Conservation (phyloP, 2,797 vertebrate species). For the Acridotheres tristis region DNA sequence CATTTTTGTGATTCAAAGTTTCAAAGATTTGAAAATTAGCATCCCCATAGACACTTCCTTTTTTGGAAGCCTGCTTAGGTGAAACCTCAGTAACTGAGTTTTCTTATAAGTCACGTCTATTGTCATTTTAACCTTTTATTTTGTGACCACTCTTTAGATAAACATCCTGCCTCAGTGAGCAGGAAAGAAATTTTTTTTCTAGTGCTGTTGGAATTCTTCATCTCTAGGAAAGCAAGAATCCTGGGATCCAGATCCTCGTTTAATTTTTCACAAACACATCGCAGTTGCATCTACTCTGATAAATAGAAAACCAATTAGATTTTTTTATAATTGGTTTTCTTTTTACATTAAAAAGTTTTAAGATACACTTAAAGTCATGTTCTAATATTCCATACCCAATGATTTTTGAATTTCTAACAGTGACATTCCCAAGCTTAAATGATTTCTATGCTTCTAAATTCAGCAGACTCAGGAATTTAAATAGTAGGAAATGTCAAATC, state of each 20-base stretch:
- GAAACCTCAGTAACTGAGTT: neutral
- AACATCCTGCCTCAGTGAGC: neutral
- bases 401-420: neutral
- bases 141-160: neutral
- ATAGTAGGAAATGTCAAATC: neutral
- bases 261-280: neutral
- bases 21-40: neutral
- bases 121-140: neutral
- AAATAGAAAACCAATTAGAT: neutral
- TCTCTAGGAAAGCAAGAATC: neutral
- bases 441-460: neutral
- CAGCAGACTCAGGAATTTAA: neutral
- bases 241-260: neutral
- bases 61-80: neutral
- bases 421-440: neutral
- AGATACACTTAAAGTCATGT: neutral
- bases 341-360: neutral
- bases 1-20: neutral
- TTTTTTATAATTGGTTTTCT: neutral
- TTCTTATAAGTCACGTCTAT: neutral
- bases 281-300: neutral
- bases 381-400: neutral
- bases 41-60: neutral
- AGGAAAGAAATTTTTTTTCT: neutral
- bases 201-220: neutral